phyloP scores from a whole-genome alignment of 2,888 invertebrate species.

The Lordiphosa andalusiaca region DNA sequence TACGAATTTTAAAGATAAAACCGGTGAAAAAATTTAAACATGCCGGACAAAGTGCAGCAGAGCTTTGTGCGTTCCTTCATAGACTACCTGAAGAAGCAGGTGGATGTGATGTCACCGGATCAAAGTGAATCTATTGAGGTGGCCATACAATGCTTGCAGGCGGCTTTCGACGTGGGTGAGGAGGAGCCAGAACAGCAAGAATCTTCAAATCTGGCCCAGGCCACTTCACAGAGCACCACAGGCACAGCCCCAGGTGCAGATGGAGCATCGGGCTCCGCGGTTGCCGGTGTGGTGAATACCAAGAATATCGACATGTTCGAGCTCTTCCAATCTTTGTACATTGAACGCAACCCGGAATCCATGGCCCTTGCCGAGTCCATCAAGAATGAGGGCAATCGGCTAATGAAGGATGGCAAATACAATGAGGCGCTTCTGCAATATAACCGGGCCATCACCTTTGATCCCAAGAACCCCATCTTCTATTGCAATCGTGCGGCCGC shows the following conservation, averaged over 20 bases:
- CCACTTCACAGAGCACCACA: constrained; percentile 38
- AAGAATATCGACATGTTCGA: constrained; percentile 80
- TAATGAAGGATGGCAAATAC: constrained; percentile 92
- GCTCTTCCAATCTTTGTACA: constrained; percentile 79
- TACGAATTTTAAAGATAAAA: constrained; percentile 2
- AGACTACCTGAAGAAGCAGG: constrained; percentile 77
- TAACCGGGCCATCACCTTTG: constrained; percentile 91
- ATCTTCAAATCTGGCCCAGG: constrained; percentile 20
- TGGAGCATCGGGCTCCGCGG: constrained; percentile 9
- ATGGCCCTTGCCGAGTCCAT: constrained; percentile 89
- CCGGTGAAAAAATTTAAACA: constrained; percentile 2
- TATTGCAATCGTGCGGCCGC: constrained; percentile 99
- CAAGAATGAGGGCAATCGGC: constrained; percentile 92
- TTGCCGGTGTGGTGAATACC: constrained; percentile 25
- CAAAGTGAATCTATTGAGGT: constrained; percentile 86
- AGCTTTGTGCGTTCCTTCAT: constrained; percentile 79
- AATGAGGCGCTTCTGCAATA: constrained; percentile 92
- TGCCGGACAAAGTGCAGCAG: constrained; percentile 78
- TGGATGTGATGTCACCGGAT: constrained; percentile 76
- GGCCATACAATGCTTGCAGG: constrained; percentile 95
- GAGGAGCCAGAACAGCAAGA: constrained; percentile 33
- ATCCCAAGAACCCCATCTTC: constrained; percentile 94
- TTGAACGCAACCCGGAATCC: constrained; percentile 81
- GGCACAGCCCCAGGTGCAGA: constrained; percentile 26
- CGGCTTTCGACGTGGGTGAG: constrained; percentile 88